These are phyloP conservation scores for Ectropis grisescens DNA, from an alignment of 1,140 invertebrate genomes.

Conservation along the genomic window DNA sequence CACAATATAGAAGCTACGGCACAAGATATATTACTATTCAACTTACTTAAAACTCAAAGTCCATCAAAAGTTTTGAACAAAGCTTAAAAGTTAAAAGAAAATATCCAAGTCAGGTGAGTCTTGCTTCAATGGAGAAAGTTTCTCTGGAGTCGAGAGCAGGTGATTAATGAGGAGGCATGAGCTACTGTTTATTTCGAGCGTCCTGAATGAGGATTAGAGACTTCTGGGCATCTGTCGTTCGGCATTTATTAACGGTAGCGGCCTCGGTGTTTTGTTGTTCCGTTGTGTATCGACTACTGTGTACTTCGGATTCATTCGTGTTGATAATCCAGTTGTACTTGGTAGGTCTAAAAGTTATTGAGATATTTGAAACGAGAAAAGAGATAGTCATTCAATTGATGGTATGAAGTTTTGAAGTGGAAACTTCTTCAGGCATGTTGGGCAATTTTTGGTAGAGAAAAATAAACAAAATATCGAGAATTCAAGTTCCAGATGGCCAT, in stretches of 20 bases:
- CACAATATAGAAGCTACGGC: constrained; percentile 20
- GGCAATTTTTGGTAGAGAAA: too few relatives aligned
- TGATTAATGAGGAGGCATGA: constrained; percentile 52
- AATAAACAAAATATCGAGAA: too few relatives aligned
- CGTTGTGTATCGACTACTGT: too few relatives aligned
- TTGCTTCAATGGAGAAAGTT: constrained; percentile 55
- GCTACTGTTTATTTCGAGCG: constrained; percentile 36
- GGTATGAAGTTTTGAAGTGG: too few relatives aligned
- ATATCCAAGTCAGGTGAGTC: constrained; percentile 60
- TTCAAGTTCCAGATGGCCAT: too few relatives aligned
- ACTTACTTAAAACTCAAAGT: constrained; percentile 65
- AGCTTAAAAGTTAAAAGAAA: constrained; percentile 68
- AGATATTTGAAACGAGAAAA: too few relatives aligned
- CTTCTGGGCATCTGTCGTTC: constrained; percentile 9
- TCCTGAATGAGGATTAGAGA: constrained; percentile 48
- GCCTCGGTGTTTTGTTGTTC: too few relatives aligned
- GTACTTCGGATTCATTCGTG: too few relatives aligned
- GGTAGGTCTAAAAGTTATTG: too few relatives aligned
- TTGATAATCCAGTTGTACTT: too few relatives aligned
- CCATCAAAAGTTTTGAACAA: constrained; percentile 63
- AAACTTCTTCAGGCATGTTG: too few relatives aligned
- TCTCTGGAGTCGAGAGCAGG: constrained; percentile 17
- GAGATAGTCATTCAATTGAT: too few relatives aligned
- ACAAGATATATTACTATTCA: constrained; percentile 66
- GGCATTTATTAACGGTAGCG: constrained; percentile 1